Evolutionary conservation across 2,888 invertebrate genomes (phyloP).

Genomic region (Papilio protenor): DNA sequence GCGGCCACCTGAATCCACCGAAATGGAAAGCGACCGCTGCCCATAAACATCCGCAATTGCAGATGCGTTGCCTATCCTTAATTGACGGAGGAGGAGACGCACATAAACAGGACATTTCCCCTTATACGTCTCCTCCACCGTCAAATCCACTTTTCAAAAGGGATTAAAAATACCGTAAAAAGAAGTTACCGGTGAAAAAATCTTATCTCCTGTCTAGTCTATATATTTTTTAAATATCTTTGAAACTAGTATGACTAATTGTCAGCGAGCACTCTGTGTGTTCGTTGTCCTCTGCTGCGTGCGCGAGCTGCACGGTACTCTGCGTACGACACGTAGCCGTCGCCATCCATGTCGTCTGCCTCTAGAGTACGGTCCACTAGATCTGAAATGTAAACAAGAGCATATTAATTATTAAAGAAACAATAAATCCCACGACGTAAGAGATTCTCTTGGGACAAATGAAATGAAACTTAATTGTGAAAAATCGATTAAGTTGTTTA

Average conservation of each 20-base stretch:
- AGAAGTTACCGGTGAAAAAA: too few species aligned
- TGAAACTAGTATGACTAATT: constrained; percentile 45
- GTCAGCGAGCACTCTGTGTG: constrained; percentile 63
- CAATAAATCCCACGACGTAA: background rate
- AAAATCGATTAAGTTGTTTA: background rate
- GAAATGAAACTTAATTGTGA: background rate
- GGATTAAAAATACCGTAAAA: too few species aligned
- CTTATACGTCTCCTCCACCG: too few species aligned
- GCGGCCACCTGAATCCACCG: too few species aligned
- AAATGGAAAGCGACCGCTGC: too few species aligned
- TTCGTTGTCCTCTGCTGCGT: constrained; percentile 58
- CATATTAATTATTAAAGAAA: constrained; percentile 14
- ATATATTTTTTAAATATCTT: too few species aligned
- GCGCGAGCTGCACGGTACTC: constrained; percentile 84
- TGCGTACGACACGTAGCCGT: constrained; percentile 93
- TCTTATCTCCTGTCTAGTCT: too few species aligned
- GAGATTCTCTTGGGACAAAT: background rate
- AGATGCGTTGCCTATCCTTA: too few species aligned
- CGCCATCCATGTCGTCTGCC: constrained; percentile 93
- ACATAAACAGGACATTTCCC: too few species aligned
- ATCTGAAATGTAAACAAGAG: constrained; percentile 79
- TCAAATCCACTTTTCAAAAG: too few species aligned
- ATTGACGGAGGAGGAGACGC: too few species aligned
- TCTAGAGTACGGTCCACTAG: constrained; percentile 93
- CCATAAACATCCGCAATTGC: too few species aligned